Evolutionary conservation across 30 jellyfish, hydroid and myxozoan genomes (phyloP).

Genomic region (Morbakka virulenta): DNA sequence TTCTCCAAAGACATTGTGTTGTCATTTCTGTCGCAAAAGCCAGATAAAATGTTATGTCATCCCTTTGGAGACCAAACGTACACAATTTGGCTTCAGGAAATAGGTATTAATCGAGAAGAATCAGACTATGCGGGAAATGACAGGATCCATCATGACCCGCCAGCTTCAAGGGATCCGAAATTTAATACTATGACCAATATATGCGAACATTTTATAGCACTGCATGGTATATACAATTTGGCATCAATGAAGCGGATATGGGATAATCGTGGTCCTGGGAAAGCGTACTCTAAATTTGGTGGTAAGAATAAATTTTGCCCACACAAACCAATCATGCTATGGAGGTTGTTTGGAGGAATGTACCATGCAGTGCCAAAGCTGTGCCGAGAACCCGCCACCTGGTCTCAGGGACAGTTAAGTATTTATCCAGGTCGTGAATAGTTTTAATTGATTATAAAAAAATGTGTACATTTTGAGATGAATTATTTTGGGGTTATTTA

Average conservation of each 20-base stretch:
- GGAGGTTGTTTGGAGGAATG: conserved; percentile 20
- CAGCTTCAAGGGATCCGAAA: conserved; percentile 45
- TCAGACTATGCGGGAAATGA: conserved; percentile 25
- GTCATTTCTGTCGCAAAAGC: conserved; percentile 51
- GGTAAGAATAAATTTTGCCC: conserved; percentile 1
- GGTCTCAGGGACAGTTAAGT: too few relatives aligned
- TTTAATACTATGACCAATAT: conserved; percentile 5
- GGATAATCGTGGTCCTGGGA: conserved; percentile 60
- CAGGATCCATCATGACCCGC: conserved; percentile 65
- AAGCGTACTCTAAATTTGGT: background rate
- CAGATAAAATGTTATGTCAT: conserved; percentile 46
- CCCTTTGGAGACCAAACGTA: conserved; percentile 68
- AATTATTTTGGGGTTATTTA: too few relatives aligned
- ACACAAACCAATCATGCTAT: conserved; percentile 11
- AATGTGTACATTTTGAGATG: too few relatives aligned
- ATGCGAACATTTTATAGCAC: conserved; percentile 53
- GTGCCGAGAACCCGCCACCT: conserved; percentile 2
- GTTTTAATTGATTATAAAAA: too few relatives aligned
- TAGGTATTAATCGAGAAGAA: conserved; percentile 1
- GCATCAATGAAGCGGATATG: conserved; percentile 48
- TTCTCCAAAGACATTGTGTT: conserved; percentile 41
- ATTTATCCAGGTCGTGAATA: too few relatives aligned
- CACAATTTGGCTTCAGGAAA: conserved; percentile 35
- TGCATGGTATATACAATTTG: conserved; percentile 67
- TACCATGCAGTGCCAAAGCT: conserved; percentile 41